Evolutionary conservation across 2,113 vertebrate species (phyloP), one percentile per base, ranked within the genome.

Genomic region (Macroglossus sobrinus): DNA sequence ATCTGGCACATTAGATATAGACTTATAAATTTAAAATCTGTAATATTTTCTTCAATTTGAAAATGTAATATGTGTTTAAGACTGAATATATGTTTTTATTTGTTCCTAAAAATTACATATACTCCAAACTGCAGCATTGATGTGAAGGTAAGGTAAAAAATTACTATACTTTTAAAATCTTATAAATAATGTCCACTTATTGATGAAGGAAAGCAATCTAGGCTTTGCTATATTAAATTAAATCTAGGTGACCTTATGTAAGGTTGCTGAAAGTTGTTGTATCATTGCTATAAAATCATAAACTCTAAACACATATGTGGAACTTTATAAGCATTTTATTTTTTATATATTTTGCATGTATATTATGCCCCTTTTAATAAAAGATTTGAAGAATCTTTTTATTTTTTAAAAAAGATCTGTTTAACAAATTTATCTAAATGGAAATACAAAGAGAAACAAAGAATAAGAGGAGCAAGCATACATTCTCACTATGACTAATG

Each of bases 1-100:
- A 92, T 55, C 21, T 59, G 38, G 10, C 15, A 74, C 12, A 75
- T 75, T 79, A 84, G 8, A 96, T 64, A 21, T 33, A 93, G 71
- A 72, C 10, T n/a, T 89, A 13, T 79, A 89, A 93, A 89, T 95
- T 86, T 78, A 53, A 93, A 92, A 84, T 69, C 14, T 68, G n/a
- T 0, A 24, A 47, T 82, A 47, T 94, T 91, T 81, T 64, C 61
- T 78, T 92, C n/a, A 95, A 72, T 30, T 91, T 90, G 87, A 59
- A 94, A 64, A 68, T 45, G 12, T 53, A 81, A 80, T 80, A 76
- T 40, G 16, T 45, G 12, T 22, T 80, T 89, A 80, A 71, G 19
- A 81, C 30, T 35, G 33, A 66, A 33, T 69, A 68, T 68, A 26
- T 86, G 35, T 57, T 81, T 80, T 47, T n/a, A 35, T 84, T 84